A percentile compares a stretch with the other conserved stretches of the same genome.
These are phyloP conservation scores for Thalpophila matura DNA, from an alignment of 2,888 invertebrate species.

Conservation along the genomic window DNA sequence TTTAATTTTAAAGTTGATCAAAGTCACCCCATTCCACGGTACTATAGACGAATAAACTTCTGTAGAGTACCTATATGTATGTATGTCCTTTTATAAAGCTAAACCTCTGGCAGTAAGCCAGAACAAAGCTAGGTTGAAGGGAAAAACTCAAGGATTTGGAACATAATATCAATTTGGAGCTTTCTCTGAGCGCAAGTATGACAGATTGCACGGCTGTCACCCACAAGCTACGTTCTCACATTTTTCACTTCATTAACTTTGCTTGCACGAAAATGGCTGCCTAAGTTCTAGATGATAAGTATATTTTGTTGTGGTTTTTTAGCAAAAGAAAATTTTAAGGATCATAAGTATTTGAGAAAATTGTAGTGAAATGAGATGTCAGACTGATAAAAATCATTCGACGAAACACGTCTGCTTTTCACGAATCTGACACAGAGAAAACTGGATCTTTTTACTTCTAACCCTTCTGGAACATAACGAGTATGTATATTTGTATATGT, in stretches of 20 bases:
- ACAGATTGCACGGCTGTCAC: constrained; percentile 32
- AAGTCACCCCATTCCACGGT: too few relatives aligned
- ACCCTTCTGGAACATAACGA: too few relatives aligned
- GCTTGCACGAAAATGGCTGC: constrained; percentile 18
- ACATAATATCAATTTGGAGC: constrained; percentile 41
- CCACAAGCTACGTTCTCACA: constrained; percentile 28
- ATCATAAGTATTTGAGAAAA: background rate
- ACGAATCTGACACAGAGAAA: too few relatives aligned
- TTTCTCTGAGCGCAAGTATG: constrained; percentile 20
- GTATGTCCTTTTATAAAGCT: background rate
- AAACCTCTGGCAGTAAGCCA: background rate
- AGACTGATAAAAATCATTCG: too few relatives aligned
- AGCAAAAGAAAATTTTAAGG: background rate
- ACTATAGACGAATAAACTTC: too few relatives aligned
- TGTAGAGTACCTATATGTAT: too few relatives aligned
- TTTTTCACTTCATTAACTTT: constrained; percentile 42
- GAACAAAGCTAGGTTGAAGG: background rate
- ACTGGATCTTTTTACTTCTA: too few relatives aligned
- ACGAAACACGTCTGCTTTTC: too few relatives aligned
- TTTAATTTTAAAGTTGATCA: too few relatives aligned
- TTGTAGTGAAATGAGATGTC: too few relatives aligned
- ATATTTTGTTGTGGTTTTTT: constrained; percentile 15
- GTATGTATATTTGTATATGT: too few relatives aligned
- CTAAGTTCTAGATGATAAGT: too few relatives aligned
- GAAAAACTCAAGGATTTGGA: constrained; percentile 18